phyloP scores from a whole-genome alignment of 1,140 invertebrate genomes.

The Sinella curviseta region DNA sequence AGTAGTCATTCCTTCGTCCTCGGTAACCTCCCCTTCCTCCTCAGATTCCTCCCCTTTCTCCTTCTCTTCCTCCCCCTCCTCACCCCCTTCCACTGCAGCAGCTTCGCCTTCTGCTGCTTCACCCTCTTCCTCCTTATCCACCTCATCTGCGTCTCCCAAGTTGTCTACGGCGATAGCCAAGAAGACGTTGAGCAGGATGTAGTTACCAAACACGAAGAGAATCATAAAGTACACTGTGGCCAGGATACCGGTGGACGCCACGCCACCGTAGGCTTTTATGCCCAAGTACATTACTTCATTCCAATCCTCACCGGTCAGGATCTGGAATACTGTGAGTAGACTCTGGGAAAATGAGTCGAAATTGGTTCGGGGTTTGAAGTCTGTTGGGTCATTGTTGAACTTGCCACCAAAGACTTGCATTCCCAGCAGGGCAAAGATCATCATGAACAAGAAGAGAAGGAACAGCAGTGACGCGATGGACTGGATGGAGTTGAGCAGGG shows the following conservation, averaged over 20 bases:
- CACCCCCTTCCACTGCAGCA: slow-evolving; percentile 25
- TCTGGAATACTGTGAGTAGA: slow-evolving; percentile 96
- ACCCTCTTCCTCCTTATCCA: slow-evolving; percentile 54
- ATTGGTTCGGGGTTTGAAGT: slow-evolving; percentile 86
- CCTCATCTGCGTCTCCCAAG: slow-evolving; percentile 35
- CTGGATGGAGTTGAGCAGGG: slow-evolving; percentile 96
- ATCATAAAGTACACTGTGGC: slow-evolving; percentile 98
- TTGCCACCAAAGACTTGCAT: slow-evolving; percentile 95
- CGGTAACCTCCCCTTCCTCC: background rate
- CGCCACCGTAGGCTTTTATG: slow-evolving; percentile 94
- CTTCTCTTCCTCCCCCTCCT: slow-evolving; percentile 26
- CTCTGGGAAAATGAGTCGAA: slow-evolving; percentile 99
- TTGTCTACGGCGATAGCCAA: too few species aligned
- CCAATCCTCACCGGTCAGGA: slow-evolving; percentile 99
- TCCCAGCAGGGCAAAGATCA: slow-evolving; percentile 96
- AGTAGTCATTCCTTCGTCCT: slow-evolving; percentile 12
- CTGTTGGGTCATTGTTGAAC: slow-evolving; percentile 84
- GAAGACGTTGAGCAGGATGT: too few species aligned
- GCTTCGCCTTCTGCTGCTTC: background rate
- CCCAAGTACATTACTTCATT: slow-evolving; percentile 99
- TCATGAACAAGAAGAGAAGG: slow-evolving; percentile 97
- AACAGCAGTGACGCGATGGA: slow-evolving; percentile 96
- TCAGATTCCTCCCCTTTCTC: slow-evolving; percentile 2
- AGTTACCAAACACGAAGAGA: slow-evolving; percentile 98
- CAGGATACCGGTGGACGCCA: slow-evolving; percentile 78